These are phyloP conservation scores for Drusus annulatus DNA, from an alignment of 1,140 invertebrate species.

Conservation along the genomic window DNA sequence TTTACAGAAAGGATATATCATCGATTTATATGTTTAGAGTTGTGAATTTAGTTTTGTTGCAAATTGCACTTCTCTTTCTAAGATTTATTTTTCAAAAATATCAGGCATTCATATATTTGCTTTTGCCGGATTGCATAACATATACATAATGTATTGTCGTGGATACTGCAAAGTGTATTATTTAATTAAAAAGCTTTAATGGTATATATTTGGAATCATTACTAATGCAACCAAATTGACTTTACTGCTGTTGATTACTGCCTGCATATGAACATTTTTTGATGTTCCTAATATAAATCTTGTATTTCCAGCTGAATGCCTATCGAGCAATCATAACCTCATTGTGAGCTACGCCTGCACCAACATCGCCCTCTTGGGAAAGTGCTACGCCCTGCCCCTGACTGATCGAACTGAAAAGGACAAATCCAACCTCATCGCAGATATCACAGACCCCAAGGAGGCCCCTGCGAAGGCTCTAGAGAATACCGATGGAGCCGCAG, in stretches of 20 bases:
- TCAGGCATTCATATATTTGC: no score
- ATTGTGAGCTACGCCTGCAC: constrained; percentile 76
- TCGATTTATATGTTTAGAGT: no score
- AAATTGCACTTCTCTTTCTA: no score
- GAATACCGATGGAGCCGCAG: constrained; percentile 62
- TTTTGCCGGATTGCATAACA: no score
- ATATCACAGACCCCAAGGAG: constrained; percentile 9
- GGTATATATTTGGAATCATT: constrained; percentile 1
- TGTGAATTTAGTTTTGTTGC: no score
- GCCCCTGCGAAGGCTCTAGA: constrained; percentile 36
- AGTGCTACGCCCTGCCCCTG: constrained; percentile 77
- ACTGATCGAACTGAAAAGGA: constrained; percentile 65
- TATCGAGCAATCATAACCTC: constrained; percentile 73
- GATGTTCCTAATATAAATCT: not conserved
- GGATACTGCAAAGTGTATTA: no score
- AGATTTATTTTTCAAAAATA: no score
- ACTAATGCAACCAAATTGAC: no score
- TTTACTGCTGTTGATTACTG: no score
- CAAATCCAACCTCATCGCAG: constrained; percentile 50
- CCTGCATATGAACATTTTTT: not conserved
- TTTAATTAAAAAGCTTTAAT: no score
- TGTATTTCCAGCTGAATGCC: constrained; percentile 71
- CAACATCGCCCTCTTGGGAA: constrained; percentile 80
- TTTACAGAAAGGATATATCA: no score
- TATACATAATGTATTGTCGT: no score